Evolutionary conservation across 2,888 invertebrate genomes (phyloP), one percentile per base, ranked within the genome.

Genomic region (Eristalinus aeneus): DNA sequence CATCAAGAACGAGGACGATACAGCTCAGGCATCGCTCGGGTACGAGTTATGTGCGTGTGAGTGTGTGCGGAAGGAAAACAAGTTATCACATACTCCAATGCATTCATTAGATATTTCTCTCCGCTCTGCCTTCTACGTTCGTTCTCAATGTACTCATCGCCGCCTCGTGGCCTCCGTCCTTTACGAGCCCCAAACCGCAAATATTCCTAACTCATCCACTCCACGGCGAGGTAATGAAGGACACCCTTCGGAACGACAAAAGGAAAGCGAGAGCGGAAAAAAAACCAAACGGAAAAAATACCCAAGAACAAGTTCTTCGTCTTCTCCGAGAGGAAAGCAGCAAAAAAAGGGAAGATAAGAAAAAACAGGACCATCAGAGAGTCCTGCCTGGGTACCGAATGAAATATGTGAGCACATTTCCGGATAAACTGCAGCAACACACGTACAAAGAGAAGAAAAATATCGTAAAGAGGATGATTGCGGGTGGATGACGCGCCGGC

Each of bases 321-420:
- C 32, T 20, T 27, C 27, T 27, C 27, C 27, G 27, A 27, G 27
- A 6, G 46, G 46, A 46, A 16, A 5, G 16, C 16, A 46, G 46
- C 16, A 46, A 46, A 27, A 27, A 27, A 27, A 27, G 5, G 27
- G 46, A 8, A 9, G 46, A 46, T 16, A 46, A 16, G 46, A 16
- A 16, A 65, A 46, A 58, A 27, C 11, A 64, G 23, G 36, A 73
- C 23, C 20, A 64, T 36, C 72, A 61, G 36, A 84, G 63, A 77
- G 73, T 81, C 46, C 73, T 81, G n/a, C 46, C 73, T 81, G n/a
- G 11, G 81, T 58, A 77, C 54, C 60, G 61, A 86, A 77, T 82
- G 86, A 86, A 82, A 77, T 82, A 86, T 86, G 56, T 74, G 71
- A 74, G 63, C 81, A 82, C 73, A 73, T 85, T 76, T 80, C 80